phyloP scores from a whole-genome alignment of 2,888 invertebrate species.

The Microdon myrmicae region DNA sequence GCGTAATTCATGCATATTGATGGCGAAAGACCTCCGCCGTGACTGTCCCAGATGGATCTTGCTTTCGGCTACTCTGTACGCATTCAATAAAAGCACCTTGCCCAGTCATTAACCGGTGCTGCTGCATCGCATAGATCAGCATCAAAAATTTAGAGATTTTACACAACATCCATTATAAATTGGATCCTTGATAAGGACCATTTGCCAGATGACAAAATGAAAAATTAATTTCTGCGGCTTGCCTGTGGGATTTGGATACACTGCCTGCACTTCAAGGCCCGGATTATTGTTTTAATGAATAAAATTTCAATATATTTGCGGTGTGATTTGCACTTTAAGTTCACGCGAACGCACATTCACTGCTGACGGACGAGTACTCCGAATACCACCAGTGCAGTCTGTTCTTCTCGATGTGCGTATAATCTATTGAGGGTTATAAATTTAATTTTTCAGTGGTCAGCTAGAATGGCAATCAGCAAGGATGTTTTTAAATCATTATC shows the following conservation, averaged over 20 bases:
- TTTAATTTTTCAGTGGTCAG: too few species aligned
- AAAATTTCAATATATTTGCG: constrained; percentile 51
- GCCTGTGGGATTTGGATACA: constrained; percentile 13
- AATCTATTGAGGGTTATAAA: too few species aligned
- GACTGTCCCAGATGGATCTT: not conserved
- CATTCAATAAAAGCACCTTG: constrained; percentile 7
- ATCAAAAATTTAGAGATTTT: constrained; percentile 50
- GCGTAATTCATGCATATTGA: constrained; percentile 40
- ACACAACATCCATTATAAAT: constrained; percentile 48
- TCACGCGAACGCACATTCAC: too few species aligned
- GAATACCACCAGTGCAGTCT: too few species aligned
- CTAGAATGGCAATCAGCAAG: too few species aligned
- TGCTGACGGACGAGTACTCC: too few species aligned
- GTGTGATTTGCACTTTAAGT: constrained; percentile 39
- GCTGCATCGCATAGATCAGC: constrained; percentile 18
- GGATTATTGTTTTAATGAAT: constrained; percentile 49
- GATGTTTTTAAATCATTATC: too few species aligned
- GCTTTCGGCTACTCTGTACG: constrained; percentile 4
- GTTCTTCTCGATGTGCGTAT: too few species aligned
- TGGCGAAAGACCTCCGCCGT: not conserved
- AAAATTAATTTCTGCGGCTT: constrained; percentile 45
- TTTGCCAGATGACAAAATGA: constrained; percentile 34
- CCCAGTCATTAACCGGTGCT: not conserved
- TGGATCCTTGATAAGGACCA: constrained; percentile 38
- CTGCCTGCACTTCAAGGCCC: not conserved